A percentile compares a stretch with the other conserved stretches of the same genome.
Evolutionary conservation across 2,797 vertebrate species (phyloP).

Genomic region (Oceanodroma leucorhoa): DNA sequence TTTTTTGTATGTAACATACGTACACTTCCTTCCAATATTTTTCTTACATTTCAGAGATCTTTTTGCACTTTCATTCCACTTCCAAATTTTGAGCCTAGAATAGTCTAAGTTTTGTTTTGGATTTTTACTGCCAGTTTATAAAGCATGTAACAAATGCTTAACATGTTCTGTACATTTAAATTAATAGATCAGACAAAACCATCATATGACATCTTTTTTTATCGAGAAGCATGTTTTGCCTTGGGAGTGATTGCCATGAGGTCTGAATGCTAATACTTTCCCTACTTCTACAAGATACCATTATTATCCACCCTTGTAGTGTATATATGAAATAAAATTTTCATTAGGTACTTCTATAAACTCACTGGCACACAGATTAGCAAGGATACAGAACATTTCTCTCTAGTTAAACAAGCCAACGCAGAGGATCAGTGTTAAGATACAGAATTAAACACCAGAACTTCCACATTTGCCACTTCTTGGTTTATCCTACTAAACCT

Average conservation of each 20-base stretch:
- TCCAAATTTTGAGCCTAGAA: neutral
- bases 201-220: neutral
- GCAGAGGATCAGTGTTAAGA: neutral
- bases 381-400: neutral
- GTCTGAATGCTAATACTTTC: neutral
- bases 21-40: neutral
- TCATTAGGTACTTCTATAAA: neutral
- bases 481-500: neutral
- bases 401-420: neutral
- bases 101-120: neutral
- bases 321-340: neutral
- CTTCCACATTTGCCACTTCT: neutral
- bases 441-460: neutral
- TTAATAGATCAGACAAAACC: neutral
- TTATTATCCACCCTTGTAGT: accelerated
- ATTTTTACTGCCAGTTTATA: neutral
- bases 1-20: accelerated
- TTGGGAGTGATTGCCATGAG: neutral
- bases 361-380: neutral
- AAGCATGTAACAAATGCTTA: neutral
- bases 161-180: neutral
- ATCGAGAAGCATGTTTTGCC: neutral
- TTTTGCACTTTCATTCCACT: neutral
- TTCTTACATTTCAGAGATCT: neutral
- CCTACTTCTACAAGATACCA: neutral